Evolutionary conservation across 2,797 vertebrate species (phyloP).

Genomic region (Distichodus sexfasciatus): DNA sequence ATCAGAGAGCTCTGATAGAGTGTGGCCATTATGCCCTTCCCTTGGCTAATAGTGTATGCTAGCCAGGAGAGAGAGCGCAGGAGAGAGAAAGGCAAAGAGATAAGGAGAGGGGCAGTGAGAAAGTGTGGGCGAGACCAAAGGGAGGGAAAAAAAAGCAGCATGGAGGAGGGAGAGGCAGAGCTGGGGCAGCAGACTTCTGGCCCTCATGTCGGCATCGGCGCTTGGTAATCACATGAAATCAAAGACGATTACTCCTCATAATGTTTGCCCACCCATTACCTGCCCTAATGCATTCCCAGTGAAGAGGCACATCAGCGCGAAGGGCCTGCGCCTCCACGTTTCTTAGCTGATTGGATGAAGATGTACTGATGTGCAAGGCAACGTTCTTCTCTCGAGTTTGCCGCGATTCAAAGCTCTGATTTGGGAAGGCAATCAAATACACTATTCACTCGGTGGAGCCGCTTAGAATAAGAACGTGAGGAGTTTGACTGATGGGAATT

Average conservation of each 20-base stretch:
- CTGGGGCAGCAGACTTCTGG: conserved; percentile 57
- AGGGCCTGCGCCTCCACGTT: conserved; percentile 24
- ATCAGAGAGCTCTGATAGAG: conserved; percentile 71
- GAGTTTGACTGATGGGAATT: conserved; percentile 28
- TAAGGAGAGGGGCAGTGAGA: conserved; percentile 6
- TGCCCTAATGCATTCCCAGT: conserved; percentile 70
- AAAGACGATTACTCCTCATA: conserved; percentile 83
- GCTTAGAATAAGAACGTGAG: conserved; percentile 15
- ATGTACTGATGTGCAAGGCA: conserved; percentile 41
- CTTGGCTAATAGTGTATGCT: conserved; percentile 73
- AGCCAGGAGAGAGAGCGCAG: conserved; percentile 48
- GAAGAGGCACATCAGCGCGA: conserved; percentile 49
- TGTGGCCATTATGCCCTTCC: conserved; percentile 73
- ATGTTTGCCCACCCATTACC: conserved; percentile 81
- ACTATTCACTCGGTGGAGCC: conserved; percentile 15
- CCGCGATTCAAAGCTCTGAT: conserved; percentile 39
- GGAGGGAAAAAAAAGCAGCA: conserved; percentile 5
- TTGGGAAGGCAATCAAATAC: conserved; percentile 45
- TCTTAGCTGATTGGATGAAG: conserved; percentile 50
- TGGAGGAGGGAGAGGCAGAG: conserved; percentile 10
- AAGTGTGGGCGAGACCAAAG: neutral
- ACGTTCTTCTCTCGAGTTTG: conserved; percentile 38
- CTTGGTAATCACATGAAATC: conserved; percentile 81
- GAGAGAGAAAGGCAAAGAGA: neutral
- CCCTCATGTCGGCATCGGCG: conserved; percentile 74